A percentile compares a stretch with the other conserved stretches of the same genome.
These are phyloP conservation scores for Pionites leucogaster DNA, from an alignment of 2,113 vertebrate species.

Conservation along the genomic window DNA sequence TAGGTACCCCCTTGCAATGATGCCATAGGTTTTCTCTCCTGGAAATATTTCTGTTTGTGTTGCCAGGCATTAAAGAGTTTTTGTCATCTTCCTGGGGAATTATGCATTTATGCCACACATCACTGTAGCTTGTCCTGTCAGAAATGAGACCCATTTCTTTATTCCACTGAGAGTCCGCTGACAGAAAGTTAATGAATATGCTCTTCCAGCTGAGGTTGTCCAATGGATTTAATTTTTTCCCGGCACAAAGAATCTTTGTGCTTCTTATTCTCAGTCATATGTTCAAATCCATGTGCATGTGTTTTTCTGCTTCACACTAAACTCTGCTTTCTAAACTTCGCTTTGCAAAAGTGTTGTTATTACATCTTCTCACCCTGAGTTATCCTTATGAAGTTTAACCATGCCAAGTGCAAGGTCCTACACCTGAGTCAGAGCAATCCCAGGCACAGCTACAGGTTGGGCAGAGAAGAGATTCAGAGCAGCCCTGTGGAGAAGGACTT, in stretches of 20 bases:
- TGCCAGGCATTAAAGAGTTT: background rate
- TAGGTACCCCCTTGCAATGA: background rate
- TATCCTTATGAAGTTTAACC: background rate
- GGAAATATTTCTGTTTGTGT: background rate
- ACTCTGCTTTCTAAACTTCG: background rate
- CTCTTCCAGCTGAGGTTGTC: background rate
- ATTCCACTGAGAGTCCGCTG: background rate
- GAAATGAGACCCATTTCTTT: background rate
- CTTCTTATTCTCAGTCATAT: background rate
- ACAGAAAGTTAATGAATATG: background rate
- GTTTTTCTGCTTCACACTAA: background rate
- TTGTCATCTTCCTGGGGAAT: background rate
- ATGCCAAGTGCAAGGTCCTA: too few species aligned
- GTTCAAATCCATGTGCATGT: background rate
- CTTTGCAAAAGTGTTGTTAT: background rate
- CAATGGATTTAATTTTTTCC: background rate
- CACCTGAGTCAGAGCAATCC: too few species aligned
- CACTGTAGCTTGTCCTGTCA: background rate
- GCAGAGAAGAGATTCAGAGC: too few species aligned
- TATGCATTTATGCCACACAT: background rate
- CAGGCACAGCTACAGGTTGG: too few species aligned
- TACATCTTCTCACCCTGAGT: background rate
- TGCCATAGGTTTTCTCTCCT: background rate
- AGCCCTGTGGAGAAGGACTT: too few species aligned
- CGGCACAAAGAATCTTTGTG: background rate